Evolutionary conservation across 1,140 invertebrate genomes (phyloP).

Genomic region (Teleopsis dalmanni): DNA sequence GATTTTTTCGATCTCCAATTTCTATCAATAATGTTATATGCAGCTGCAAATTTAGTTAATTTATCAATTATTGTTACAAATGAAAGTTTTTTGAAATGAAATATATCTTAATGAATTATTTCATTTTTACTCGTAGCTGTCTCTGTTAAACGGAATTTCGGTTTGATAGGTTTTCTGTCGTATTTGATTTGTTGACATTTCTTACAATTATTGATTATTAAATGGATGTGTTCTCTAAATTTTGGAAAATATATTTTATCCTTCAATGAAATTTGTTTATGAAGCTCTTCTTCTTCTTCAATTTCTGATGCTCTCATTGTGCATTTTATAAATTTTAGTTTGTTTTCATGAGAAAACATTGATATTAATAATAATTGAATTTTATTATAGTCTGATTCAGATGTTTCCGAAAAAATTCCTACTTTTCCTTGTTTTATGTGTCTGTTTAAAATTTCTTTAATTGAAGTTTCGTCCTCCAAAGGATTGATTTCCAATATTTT

Average conservation of each 20-base stretch:
- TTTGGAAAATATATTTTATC: background rate
- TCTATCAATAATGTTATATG: background rate
- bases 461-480: background rate
- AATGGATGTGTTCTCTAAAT: background rate
- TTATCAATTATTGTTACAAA: background rate
- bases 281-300: conserved; percentile 4
- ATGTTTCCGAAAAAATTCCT: too few species aligned
- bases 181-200: background rate
- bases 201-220: background rate
- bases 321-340: background rate
- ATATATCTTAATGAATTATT: background rate
- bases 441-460: background rate
- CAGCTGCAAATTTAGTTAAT: background rate
- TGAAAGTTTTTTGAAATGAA: background rate
- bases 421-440: too few species aligned
- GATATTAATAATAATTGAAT: too few species aligned
- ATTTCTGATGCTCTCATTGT: background rate
- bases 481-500: conserved; percentile 5
- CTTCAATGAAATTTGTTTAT: conserved; percentile 6
- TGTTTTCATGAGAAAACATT: conserved; percentile 1
- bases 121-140: background rate
- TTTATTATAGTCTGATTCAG: too few species aligned
- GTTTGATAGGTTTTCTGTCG: background rate
- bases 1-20: background rate
- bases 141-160: background rate